phyloP scores from a whole-genome alignment of 2,888 invertebrate genomes.

The Lasioglossum calceatum region DNA sequence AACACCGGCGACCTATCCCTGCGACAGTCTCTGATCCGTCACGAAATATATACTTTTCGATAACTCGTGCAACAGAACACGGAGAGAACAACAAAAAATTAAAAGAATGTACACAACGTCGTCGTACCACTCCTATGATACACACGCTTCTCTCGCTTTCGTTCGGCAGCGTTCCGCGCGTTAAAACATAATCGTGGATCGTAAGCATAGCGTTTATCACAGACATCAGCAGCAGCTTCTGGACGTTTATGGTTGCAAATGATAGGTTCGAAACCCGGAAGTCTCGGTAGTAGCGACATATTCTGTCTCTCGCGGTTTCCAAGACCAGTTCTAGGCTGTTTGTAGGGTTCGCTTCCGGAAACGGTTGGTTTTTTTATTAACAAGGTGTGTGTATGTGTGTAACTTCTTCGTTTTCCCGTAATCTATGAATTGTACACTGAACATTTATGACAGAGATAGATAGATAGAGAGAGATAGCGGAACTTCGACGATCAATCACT shows the following conservation, averaged over 20 bases:
- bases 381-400: neutral
- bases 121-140: neutral
- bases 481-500: neutral
- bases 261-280: slow-evolving; percentile 36
- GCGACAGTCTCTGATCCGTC: neutral
- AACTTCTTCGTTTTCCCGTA: neutral
- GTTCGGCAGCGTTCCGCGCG: slow-evolving; percentile 46
- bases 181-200: slow-evolving; percentile 58
- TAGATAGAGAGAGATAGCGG: neutral
- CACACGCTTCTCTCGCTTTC: neutral
- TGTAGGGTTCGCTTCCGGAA: neutral
- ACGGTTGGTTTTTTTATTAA: neutral
- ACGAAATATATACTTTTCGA: neutral
- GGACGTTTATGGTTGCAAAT: slow-evolving; percentile 64
- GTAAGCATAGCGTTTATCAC: slow-evolving; percentile 69
- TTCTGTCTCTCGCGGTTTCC: neutral
- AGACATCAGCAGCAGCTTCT: slow-evolving; percentile 63
- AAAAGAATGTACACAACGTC: neutral
- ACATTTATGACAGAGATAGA: slow-evolving; percentile 20
- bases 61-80: slow-evolving; percentile 15
- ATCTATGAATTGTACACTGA: slow-evolving; percentile 1
- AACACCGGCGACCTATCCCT: neutral
- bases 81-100: neutral
- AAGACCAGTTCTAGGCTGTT: slow-evolving; percentile 30
- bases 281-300: slow-evolving; percentile 14